These are phyloP conservation scores for Leptopterna dolabrata DNA, from an alignment of 2,888 invertebrate species.

Conservation along the genomic window DNA sequence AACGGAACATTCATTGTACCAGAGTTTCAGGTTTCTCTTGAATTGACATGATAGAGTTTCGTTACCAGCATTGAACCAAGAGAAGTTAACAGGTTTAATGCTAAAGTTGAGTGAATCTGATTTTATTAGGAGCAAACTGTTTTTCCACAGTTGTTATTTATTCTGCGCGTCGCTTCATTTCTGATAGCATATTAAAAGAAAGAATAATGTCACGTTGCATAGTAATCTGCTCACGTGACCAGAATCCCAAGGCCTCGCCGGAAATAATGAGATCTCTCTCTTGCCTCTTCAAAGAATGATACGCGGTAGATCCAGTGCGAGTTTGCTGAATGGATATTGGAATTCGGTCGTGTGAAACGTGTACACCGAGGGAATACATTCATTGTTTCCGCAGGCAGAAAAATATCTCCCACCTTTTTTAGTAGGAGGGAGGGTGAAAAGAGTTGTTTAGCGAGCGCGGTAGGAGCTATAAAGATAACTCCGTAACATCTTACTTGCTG, in stretches of 20 bases:
- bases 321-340: neutral
- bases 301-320: neutral
- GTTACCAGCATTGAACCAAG: no score
- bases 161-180: no score
- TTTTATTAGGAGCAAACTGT: no score
- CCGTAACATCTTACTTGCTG: no score
- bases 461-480: no score
- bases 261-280: neutral
- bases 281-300: neutral
- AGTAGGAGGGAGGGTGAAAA: neutral
- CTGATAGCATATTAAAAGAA: neutral
- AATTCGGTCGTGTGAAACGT: constrained; percentile 2
- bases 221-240: neutral
- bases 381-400: constrained; percentile 25
- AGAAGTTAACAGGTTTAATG: no score
- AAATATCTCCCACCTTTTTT: constrained; percentile 1
- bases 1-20: no score
- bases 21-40: no score
- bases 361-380: constrained; percentile 15
- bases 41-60: no score
- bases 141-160: no score
- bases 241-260: neutral
- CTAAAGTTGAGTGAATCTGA: no score
- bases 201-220: neutral
- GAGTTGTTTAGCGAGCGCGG: no score